Conservation (phyloP, 2,113 vertebrate genomes). For the Chelonoidis abingdonii region DNA sequence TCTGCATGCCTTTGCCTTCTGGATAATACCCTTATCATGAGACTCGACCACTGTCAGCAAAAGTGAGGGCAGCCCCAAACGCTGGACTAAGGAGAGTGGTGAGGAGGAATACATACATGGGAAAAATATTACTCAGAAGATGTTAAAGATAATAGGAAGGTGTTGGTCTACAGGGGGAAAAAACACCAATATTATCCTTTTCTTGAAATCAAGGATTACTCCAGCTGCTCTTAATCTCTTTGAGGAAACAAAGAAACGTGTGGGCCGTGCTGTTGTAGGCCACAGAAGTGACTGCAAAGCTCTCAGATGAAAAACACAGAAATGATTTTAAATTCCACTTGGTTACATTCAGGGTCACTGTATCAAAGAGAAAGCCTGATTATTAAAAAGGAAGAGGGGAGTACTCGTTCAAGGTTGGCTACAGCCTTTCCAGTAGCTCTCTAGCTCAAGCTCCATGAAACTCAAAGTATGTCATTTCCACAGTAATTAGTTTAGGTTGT, state of each 20-base stretch:
- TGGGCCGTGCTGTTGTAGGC: neutral
- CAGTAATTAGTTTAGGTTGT: neutral
- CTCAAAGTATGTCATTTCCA: neutral
- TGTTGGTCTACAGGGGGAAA: neutral
- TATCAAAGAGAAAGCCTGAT: neutral
- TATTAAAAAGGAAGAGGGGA: neutral
- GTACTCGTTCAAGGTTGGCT: neutral
- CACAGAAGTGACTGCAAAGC: neutral
- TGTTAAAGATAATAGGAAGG: neutral
- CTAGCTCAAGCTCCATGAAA: neutral
- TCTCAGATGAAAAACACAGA: neutral
- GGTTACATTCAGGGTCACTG: neutral
- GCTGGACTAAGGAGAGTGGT: neutral
- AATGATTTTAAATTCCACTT: neutral
- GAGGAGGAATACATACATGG: neutral
- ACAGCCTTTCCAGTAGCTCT: neutral
- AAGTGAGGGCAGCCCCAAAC: neutral
- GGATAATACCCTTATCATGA: neutral
- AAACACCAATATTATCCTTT: neutral
- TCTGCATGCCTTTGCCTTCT: neutral
- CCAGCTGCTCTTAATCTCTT: neutral
- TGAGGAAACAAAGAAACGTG: neutral
- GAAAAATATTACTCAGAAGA: neutral
- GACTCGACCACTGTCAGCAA: neutral
- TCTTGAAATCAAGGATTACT: neutral